These are phyloP conservation scores for Rhinella marina DNA, from an alignment of 2,797 vertebrate species.

Conservation along the genomic window DNA sequence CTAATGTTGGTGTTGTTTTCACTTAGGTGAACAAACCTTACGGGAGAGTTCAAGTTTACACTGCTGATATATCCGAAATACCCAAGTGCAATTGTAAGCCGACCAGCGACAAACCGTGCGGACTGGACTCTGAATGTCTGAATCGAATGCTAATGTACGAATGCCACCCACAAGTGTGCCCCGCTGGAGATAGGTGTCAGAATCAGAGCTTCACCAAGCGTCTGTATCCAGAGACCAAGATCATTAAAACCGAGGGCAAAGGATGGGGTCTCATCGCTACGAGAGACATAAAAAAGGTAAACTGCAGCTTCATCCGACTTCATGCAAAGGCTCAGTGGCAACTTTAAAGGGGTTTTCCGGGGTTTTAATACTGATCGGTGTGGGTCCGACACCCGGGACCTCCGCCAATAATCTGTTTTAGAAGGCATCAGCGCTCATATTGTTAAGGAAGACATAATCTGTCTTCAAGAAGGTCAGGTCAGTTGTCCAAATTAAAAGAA, in stretches of 20 bases:
- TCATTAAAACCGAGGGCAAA: conserved; percentile 92
- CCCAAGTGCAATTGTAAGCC: conserved; percentile 98
- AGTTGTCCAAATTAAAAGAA: too few species aligned
- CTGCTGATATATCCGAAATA: conserved; percentile 94
- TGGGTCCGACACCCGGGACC: too few species aligned
- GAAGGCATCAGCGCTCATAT: too few species aligned
- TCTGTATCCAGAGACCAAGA: conserved; percentile 95
- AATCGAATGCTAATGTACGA: conserved; percentile 98
- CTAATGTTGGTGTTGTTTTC: conserved; percentile 26
- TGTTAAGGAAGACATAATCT: too few species aligned
- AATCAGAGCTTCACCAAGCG: conserved; percentile 98
- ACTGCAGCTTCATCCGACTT: conserved; percentile 27
- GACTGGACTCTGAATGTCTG: conserved; percentile 93
- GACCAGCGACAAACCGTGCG: conserved; percentile 88
- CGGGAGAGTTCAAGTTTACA: conserved; percentile 92
- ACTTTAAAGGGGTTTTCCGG: too few species aligned
- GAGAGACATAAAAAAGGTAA: conserved; percentile 94
- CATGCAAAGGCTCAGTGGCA: too few species aligned
- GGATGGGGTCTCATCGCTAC: conserved; percentile 94
- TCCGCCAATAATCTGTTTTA: too few species aligned
- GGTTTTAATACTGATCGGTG: too few species aligned
- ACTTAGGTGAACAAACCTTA: conserved; percentile 91
- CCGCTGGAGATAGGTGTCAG: conserved; percentile 86
- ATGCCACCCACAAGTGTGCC: conserved; percentile 96
- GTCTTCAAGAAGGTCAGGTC: too few species aligned